Base-by-base conservation (phyloP, 2,113 vertebrate species). In the Toxostoma redivivum region DNA sequence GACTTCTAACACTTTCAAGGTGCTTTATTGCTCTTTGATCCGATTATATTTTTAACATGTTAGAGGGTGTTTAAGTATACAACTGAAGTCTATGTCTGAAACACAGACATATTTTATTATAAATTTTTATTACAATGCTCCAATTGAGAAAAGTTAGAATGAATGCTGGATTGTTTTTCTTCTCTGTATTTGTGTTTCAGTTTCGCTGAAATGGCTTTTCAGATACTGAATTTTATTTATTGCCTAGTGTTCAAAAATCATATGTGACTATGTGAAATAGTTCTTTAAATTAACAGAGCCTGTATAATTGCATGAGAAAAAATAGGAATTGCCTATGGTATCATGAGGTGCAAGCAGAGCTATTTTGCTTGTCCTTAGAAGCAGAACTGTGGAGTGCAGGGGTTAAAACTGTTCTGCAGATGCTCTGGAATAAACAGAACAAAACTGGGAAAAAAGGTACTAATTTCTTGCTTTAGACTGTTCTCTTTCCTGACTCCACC, bases 401-500 rank as follows among this genome's bases (percentile, higher is more conserved):
- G 13, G 9, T 72, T 79, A 72, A 90, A 90, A 37, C 9, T n/a
- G 2, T 24, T 62, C 33, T 87, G 62, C 54, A 69, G 53, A 65
- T 87, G 11, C 11, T 92, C 47, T 86, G 80, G 56, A 88, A 77
- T 73, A 94, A 88, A 67, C 44, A 64, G 66, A 77, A 69, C 14
- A 73, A 82, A 82, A 50, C 3, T 83, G 88, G 28, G 65, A 86
- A 56, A 79, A 94, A 95, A 88, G 92, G 88, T 95, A 76, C 44
- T 90, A 50, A 92, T 90, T 96, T 92, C 73, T 82, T 83, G 11
- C 47, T 81, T 77, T 77, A 73, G 35, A 70, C 64, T 28, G 23
- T 88, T 60, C 14, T 65, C 30, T 66, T 95, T 92, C 82, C 60
- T 60, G 76, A 81, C 92, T 95, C 93, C 93, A 71, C 95, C 95